Conservation (phyloP, 2,888 invertebrate genomes). For the Tiphia femorata region DNA sequence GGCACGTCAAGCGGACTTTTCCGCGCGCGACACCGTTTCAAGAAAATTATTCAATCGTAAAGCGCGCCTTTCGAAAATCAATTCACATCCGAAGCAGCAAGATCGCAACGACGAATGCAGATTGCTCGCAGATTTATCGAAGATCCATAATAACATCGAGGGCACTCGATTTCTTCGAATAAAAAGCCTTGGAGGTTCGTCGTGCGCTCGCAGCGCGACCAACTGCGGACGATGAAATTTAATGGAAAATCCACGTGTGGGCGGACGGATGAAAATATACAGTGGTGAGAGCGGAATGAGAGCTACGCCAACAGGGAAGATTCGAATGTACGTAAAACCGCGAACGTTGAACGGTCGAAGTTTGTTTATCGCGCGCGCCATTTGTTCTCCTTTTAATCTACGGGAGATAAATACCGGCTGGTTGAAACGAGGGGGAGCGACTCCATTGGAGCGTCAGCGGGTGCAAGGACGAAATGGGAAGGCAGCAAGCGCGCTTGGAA, state of each 20-base stretch:
- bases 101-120: too few relatives aligned
- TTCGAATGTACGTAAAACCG: background rate
- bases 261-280: background rate
- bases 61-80: too few relatives aligned
- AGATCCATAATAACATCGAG: too few relatives aligned
- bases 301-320: background rate
- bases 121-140: too few relatives aligned
- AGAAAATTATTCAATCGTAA: too few relatives aligned
- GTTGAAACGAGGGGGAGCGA: conserved; percentile 30
- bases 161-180: too few relatives aligned
- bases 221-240: too few relatives aligned
- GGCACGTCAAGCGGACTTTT: background rate
- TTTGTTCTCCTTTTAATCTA: conserved; percentile 44
- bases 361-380: conserved; percentile 37
- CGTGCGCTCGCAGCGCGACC: too few relatives aligned
- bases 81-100: too few relatives aligned
- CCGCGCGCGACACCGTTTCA: background rate
- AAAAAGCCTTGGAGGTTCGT: too few relatives aligned
- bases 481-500: background rate
- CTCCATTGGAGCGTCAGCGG: background rate
- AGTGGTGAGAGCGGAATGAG: background rate
- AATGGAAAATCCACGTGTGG: too few relatives aligned
- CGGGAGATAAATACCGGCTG: conserved; percentile 37
- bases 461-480: background rate
- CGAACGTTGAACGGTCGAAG: conserved; percentile 18